Base-by-base conservation (phyloP, 2,797 vertebrate species). In the Meda fulgida region DNA sequence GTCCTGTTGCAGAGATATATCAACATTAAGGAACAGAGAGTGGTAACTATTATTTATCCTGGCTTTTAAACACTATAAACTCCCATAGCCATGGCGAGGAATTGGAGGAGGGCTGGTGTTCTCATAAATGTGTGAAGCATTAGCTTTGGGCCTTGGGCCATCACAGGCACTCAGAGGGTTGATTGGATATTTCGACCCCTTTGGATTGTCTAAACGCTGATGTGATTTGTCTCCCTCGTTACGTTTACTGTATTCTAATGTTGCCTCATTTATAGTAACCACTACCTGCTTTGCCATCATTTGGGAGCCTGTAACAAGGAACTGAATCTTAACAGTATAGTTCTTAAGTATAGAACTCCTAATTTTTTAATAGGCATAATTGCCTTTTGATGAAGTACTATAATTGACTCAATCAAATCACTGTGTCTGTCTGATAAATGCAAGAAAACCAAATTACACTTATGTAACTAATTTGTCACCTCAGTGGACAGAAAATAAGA, bases 11-110 rank as follows among this genome's bases (percentile, higher is more conserved):
- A 80, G 89, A 87, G 81, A 93, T 93, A 91, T 85, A 93, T 94
- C 92, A 92, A 89, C 89, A 92, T 93, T 92, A 93, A 89, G 90
- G 91, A 90, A 92, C 51, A 88, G 85, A 84, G 78, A 87, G 84
- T 81, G 71, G 78, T 86, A 87, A 90, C 89, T 88, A 86, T 92
- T 94, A 92, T 91, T 92, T 90, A 91, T 91, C 89, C 87, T 55
- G 80, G 83, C 63, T 60, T 78, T 87, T 91, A 90, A 92, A 90
- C 73, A 78, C 79, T 89, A 85, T 81, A 72, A 78, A 70, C 63
- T 82, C 78, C 81, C 67, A 65, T 36, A 78, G 83, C 77, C 84
- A 66, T 84, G 89, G 63, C 66, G 29, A 77, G 40, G 10, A 72
- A 73, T 66, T 53, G 85, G 65, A 83, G 51, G 82, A 71, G 69